Base-by-base conservation (phyloP, 1,140 invertebrate genomes). In the Drosophila ercepeae region DNA sequence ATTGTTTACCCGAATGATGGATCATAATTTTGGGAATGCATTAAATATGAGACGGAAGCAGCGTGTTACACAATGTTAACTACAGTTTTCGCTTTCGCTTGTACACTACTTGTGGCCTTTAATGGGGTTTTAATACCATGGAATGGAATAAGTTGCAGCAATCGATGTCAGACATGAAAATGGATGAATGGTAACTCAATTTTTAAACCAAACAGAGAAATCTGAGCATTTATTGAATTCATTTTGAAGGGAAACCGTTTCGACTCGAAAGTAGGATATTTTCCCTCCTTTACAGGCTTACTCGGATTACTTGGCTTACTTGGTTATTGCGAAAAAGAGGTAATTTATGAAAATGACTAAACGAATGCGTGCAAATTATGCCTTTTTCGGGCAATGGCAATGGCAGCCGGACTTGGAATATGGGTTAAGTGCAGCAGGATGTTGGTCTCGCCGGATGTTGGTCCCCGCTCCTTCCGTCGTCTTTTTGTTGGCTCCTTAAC, bases 311-410 rank as follows among this genome's bases (percentile, higher is more conserved):
- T n/a, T n/a, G n/a, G n/a, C 3, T 21, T 9, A 39, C 41, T 46
- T 53, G 45, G 27, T 55, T 60, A 18, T 44, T 75, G 63, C 64
- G 23, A 25, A 18, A 42, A 72, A n/a, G 69, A 72, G 76, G 68
- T 86, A 86, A 86, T 86, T 86, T 77, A 84, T 84, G 81, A 84
- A 86, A 84, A 76, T 86, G 78, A 81, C 81, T 79, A 84, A 84
- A 81, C 81, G 81, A 84, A 84, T 84, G 79, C 81, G 81, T 84
- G 81, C 81, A 84, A 86, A 84, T 84, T 63, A 75, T 79, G 81
- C 65, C 50, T 70, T 79, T 69, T 32, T 73, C 69, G 71, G 71
- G 69, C 55, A 49, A 39, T 9, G 29, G 36, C 36, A 23, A 39
- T 5, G 9, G 32, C 18, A 14, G 32, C 18, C 7, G 21, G 48